phyloP scores from a whole-genome alignment of 2,113 vertebrate species.

The Syrrhaptes paradoxus region DNA sequence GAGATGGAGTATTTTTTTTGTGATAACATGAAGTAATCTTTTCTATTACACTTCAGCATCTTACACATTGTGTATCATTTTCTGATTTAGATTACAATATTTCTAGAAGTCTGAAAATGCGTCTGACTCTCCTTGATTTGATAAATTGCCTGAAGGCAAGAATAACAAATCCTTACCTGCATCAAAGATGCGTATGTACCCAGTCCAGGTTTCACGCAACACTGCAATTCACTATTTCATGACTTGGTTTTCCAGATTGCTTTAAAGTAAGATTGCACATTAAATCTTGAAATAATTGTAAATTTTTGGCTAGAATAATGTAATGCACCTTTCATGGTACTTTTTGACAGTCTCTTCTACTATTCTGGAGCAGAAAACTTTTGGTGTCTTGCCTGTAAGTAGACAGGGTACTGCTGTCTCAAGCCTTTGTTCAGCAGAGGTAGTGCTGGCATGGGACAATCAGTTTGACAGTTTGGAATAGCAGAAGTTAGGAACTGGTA shows the following conservation, averaged over 20 bases:
- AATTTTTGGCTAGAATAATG: neutral
- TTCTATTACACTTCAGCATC: neutral
- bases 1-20: neutral
- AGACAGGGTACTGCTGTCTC: neutral
- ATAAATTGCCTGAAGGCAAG: neutral
- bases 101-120: neutral
- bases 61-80: neutral
- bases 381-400: neutral
- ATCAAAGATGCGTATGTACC: neutral
- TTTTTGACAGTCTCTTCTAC: neutral
- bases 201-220: neutral
- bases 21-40: neutral
- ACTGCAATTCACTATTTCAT: neutral
- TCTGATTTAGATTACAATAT: neutral
- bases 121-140: neutral
- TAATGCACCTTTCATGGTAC: neutral
- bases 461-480: neutral
- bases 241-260: neutral
- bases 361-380: neutral
- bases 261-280: neutral
- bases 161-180: neutral
- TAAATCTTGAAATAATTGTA: neutral
- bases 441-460: neutral
- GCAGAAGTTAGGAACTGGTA: neutral
- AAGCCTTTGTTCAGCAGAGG: neutral